Base-by-base conservation (phyloP, 1,140 invertebrate genomes). In the Campodea augens region DNA sequence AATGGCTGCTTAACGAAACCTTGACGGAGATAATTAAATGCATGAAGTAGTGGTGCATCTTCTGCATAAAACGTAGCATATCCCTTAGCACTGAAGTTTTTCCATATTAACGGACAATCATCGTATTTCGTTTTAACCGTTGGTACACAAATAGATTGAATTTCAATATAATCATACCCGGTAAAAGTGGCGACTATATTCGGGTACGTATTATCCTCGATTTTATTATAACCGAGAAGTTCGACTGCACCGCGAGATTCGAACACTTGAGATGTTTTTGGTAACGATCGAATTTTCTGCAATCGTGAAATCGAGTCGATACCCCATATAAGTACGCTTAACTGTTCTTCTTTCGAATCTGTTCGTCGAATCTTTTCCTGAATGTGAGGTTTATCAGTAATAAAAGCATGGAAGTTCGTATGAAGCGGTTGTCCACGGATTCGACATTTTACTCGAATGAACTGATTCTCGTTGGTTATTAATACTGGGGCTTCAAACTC, bases 31-130 rank as follows among this genome's bases (percentile, higher is more conserved):
- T 52, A 57, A 45, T 57, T 57, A 25, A 59, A 60, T 21, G 51
- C 54, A 5, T 49, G 43, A 25, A 55, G 49, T 7, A 52, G 23
- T 1, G 57, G 50, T 22, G 47, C 49, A 45, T 62, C 60, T 46
- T 62, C 60, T n/a, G 49, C 47, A 29, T 51, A 53, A 5, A 58
- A 44, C 4, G 60, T 59, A 3, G 42, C 46, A 43, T 61, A 59
- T 4, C 54, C 50, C 13, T 40, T 23, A 2, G 48, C 39, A 1
- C 49, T 25, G 41, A 50, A 57, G 19, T 54, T 29, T 40, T 57
- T 60, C 59, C 64, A 65, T 10, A 62, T 55, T 41, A 63, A 60
- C 18, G 58, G 45, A 27, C 57, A 57, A 39, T 57, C 40, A 45
- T 43, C 25, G 4, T 47, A 39, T 25, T 24, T 39, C 5, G 38